These are phyloP conservation scores for Acanthurus lineatus DNA, from an alignment of 2,797 vertebrate species.

Conservation along the genomic window DNA sequence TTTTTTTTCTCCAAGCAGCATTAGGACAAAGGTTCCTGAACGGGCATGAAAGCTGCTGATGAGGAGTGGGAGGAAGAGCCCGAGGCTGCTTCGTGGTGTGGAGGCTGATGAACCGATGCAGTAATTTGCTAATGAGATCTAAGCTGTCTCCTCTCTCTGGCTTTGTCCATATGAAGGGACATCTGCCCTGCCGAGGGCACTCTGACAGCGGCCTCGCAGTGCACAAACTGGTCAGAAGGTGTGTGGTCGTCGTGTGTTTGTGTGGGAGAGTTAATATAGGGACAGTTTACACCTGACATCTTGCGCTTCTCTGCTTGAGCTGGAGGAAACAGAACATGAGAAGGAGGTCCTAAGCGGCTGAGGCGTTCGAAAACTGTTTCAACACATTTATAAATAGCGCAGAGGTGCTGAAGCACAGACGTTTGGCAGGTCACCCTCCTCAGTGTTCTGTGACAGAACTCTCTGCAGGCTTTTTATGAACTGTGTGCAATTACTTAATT, in stretches of 20 bases:
- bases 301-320: conserved; percentile 24
- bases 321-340: conserved; percentile 30
- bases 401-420: conserved; percentile 22
- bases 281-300: conserved; percentile 53
- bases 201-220: conserved; percentile 33
- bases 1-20: conserved; percentile 11
- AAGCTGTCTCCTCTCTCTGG: conserved; percentile 60
- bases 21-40: conserved; percentile 56
- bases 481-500: conserved; percentile 74
- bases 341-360: conserved; percentile 48
- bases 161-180: conserved; percentile 72
- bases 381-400: conserved; percentile 56
- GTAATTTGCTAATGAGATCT: conserved; percentile 75
- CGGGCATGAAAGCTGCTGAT: conserved; percentile 63
- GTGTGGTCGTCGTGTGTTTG: conserved; percentile 5
- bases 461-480: conserved; percentile 69
- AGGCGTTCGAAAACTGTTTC: conserved; percentile 42
- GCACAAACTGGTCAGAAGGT: conserved; percentile 43
- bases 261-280: neutral
- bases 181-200: conserved; percentile 69
- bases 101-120: conserved; percentile 72
- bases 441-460: conserved; percentile 52
- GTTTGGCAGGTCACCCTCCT: conserved; percentile 65
- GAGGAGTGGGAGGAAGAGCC: conserved; percentile 53
- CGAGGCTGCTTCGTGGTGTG: conserved; percentile 60